Base-by-base conservation (phyloP, 2,888 invertebrate species). In the Phortica okadai region DNA sequence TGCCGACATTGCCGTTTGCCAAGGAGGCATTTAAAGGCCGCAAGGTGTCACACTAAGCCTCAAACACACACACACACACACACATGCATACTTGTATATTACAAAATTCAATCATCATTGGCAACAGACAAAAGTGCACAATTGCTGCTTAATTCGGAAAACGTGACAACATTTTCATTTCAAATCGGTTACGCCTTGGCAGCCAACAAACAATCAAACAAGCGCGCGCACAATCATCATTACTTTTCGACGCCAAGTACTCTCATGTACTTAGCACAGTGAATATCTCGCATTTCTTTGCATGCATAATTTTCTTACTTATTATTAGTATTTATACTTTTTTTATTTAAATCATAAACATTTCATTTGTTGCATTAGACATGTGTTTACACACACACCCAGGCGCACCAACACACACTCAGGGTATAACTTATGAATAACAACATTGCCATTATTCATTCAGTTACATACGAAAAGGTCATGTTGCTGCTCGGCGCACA, bases 101-200 rank as follows among this genome's bases (percentile, higher is more conserved):
- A 56, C 67, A 75, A 77, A 79, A 78, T 80, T 80, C 78, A 78
- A 78, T 80, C 76, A 78, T 78, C 77, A 75, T 75, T 73, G 21
- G 70, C 50, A 73, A 33, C 72, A 75, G 76, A 70, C 79, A 84
- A 81, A 81, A 80, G 78, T 5, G 33, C 80, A 84, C 84, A 85
- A 88, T 88, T 89, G 85, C 77, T 73, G 66, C 82, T 85, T 89
- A 89, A 89, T 90, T 88, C 83, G 80, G 81, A 85, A 90, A 90
- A 88, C 90, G 89, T 90, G 90, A 88, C 84, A 80, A 80, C 83
- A 86, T 85, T 84, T 83, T 83, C 79, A 41, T 58, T 72, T 76
- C 76, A 59, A 74, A 73, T 78, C 25, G n/a, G 70, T 11, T 80
- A 74, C 62, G 74, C 76, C 64, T 70, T 56, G n/a, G 56, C 79